Conservation (phyloP, 2,797 vertebrate genomes). For the Taeniopygia guttata region DNA sequence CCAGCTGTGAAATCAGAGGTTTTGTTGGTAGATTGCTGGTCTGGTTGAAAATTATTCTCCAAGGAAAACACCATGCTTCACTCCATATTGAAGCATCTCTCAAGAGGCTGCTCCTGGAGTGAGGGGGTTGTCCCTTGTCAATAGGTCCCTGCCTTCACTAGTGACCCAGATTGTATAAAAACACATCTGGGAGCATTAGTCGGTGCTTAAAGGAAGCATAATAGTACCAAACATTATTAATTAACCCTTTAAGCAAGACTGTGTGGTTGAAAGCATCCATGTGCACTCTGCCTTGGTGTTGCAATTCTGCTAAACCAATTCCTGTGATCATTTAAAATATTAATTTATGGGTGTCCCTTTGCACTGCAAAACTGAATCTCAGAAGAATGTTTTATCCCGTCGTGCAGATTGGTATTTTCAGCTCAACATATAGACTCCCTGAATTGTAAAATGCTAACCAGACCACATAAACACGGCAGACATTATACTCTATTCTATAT, state of each 20-base stretch:
- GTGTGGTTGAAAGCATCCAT: not conserved
- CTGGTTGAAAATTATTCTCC: not conserved
- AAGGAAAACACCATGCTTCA: not conserved
- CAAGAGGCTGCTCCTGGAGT: not conserved
- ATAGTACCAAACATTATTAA: constrained; percentile 33
- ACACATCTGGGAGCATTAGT: constrained; percentile 7
- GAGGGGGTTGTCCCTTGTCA: not conserved
- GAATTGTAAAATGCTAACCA: not conserved
- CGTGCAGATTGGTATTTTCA: not conserved
- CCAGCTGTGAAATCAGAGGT: not conserved
- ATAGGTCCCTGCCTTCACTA: not conserved
- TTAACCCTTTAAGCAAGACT: constrained; percentile 34
- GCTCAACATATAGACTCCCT: not conserved
- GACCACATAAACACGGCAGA: not conserved
- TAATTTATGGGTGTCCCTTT: not conserved
- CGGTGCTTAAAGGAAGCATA: constrained; percentile 34
- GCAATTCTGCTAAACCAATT: constrained; percentile 3
- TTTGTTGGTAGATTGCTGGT: not conserved
- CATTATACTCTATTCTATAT: not conserved
- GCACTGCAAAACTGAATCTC: not conserved
- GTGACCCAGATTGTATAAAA: constrained; percentile 6
- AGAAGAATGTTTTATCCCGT: not conserved
- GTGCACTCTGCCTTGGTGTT: not conserved
- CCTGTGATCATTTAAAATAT: not conserved
- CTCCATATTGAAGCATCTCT: not conserved